Percentiles rank a stretch among this genome's conserved stretches.
Conservation (phyloP, 2,888 invertebrate species). For the Saturnia pavonia region DNA sequence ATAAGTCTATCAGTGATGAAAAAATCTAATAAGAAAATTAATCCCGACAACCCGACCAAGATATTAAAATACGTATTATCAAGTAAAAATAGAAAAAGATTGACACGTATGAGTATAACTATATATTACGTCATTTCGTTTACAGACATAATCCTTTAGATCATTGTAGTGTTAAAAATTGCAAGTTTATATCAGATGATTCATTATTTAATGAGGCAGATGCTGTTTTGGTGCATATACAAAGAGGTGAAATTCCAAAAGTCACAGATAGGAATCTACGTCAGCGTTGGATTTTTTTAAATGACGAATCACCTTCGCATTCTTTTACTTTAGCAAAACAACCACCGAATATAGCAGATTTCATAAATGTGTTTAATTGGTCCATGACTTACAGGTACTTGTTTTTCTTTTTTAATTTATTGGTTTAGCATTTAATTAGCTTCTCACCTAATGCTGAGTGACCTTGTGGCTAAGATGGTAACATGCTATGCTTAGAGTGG, state of each 20-base stretch:
- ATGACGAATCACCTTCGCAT: conserved; percentile 85
- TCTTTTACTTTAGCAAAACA: conserved; percentile 72
- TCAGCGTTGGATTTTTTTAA: conserved; percentile 87
- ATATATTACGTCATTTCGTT: conserved; percentile 5
- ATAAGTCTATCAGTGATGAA: too few species aligned
- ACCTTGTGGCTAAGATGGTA: too few species aligned
- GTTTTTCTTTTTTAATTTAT: neutral
- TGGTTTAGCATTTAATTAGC: too few species aligned
- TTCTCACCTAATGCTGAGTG: too few species aligned
- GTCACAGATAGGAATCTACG: conserved; percentile 44
- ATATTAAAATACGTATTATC: too few species aligned
- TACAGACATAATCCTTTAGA: conserved; percentile 79
- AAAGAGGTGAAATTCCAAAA: conserved; percentile 54
- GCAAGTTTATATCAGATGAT: conserved; percentile 80
- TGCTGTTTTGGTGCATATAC: conserved; percentile 82
- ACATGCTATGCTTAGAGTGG: too few species aligned
- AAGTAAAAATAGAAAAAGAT: too few species aligned
- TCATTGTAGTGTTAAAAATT: conserved; percentile 83
- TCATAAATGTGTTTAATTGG: conserved; percentile 86
- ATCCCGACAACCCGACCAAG: too few species aligned
- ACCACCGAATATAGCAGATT: conserved; percentile 56
- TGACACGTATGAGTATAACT: neutral
- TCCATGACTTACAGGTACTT: conserved; percentile 85
- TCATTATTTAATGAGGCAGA: conserved; percentile 76
- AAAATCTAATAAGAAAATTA: neutral